Base-by-base conservation (phyloP, 2,888 invertebrate genomes). In the Leptopilina syphax region DNA sequence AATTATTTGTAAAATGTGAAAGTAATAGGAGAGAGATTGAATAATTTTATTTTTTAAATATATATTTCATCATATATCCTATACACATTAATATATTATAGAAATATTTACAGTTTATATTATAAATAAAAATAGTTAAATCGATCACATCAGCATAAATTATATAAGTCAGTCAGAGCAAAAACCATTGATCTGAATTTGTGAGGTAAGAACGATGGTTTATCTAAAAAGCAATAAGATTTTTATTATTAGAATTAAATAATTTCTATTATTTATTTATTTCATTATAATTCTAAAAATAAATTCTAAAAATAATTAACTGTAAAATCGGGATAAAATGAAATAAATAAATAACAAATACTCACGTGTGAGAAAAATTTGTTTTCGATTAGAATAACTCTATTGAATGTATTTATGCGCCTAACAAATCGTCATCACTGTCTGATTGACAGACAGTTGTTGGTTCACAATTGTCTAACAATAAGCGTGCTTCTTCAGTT, bases 391-490 rank as follows among this genome's bases (percentile, higher is more conserved):
- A 34, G 34, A 34, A 34, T 70, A 54, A 41, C 54, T 27, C 34
- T 5, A 12, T 6, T 34, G 34, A 65, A 68, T 24, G 18, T 57
- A 65, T 83, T 83, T 89, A 90, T 18, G 87, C 87, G 76, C 86
- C 84, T 78, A 90, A 77, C 68, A 89, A 84, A 80, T 87, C 88
- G 65, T 88, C 90, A 65, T 91, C 91, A 60, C 90, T 90, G 73
- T 90, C 89, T 18, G 88, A 86, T 47, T 88, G 86, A 85, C 87
- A 89, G 18, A 86, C 85, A 27, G 68, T 73, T 8, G 87, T 87
- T 3, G 88, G 84, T 44, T 91, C 89, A 13, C 84, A 82, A 50
- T 85, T 85, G 68, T 89, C 90, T 81, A 91, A 83, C 70, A 91
- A 83, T 68, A 90, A 85, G 54, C 87, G 86, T 77, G 89, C 89